These are phyloP conservation scores for Danio aesculapii DNA, from an alignment of 2,797 vertebrate species.

Conservation along the genomic window DNA sequence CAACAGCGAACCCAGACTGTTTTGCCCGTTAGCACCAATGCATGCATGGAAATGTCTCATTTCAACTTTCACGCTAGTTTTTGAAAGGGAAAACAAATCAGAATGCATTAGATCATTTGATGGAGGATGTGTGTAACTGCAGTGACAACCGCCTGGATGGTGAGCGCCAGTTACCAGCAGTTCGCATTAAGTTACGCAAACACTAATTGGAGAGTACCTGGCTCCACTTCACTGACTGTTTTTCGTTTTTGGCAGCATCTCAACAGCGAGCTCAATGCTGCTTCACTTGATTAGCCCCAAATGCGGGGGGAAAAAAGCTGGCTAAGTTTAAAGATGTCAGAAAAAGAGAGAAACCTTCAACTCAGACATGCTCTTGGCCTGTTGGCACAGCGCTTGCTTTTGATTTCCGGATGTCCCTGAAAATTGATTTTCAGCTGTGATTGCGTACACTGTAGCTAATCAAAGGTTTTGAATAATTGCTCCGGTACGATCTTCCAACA, in stretches of 20 bases:
- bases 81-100: constrained; percentile 79
- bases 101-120: constrained; percentile 76
- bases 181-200: constrained; percentile 81
- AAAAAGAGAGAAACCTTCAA: constrained; percentile 53
- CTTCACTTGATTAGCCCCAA: constrained; percentile 80
- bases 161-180: constrained; percentile 74
- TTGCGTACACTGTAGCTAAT: constrained; percentile 79
- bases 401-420: constrained; percentile 81
- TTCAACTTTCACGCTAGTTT: constrained; percentile 77
- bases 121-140: constrained; percentile 76
- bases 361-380: constrained; percentile 74
- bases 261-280: constrained; percentile 75
- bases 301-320: constrained; percentile 60
- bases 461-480: constrained; percentile 80
- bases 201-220: constrained; percentile 85
- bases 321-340: constrained; percentile 42
- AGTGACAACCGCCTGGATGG: constrained; percentile 79
- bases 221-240: constrained; percentile 77
- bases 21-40: constrained; percentile 75
- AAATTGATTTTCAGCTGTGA: constrained; percentile 81
- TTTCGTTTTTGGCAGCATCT: constrained; percentile 75
- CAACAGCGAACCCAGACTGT: constrained; percentile 80
- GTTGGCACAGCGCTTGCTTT: constrained; percentile 72
- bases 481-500: constrained; percentile 73
- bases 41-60: constrained; percentile 74